Evolutionary conservation across 2,797 vertebrate species (phyloP).

Genomic region (Acrocephalus scirpaceus): DNA sequence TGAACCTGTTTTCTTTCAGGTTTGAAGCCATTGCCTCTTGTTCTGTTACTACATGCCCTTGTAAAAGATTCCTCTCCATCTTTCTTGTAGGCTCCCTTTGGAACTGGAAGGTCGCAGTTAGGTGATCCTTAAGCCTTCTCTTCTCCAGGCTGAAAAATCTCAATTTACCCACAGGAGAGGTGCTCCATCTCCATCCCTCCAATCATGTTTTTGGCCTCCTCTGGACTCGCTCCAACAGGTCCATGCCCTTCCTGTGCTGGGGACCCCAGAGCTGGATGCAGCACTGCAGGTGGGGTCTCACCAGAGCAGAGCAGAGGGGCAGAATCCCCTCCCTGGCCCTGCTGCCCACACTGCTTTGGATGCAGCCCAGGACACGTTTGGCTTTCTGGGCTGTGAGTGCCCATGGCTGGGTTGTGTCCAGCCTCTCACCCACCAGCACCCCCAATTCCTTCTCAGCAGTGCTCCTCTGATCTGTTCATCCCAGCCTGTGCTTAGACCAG

Average conservation of each 20-base stretch:
- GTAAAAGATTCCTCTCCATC: background rate
- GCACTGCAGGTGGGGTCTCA: background rate
- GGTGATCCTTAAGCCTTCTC: background rate
- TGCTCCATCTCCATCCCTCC: background rate
- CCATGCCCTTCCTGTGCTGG: background rate
- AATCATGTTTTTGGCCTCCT: background rate
- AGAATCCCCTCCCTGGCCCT: background rate
- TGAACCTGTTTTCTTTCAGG: background rate
- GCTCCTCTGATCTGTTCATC: background rate
- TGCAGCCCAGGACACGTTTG: background rate
- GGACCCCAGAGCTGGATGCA: background rate
- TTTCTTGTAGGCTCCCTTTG: background rate
- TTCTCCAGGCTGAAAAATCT: background rate
- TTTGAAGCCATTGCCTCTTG: background rate
- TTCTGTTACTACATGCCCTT: background rate
- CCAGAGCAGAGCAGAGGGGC: background rate
- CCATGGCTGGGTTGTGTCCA: background rate
- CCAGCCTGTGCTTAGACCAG: accelerated
- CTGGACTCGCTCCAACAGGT: accelerated
- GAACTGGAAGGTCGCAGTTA: background rate
- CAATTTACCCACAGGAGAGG: background rate
- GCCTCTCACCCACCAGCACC: accelerated
- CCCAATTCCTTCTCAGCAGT: accelerated
- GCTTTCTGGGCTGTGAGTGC: background rate
- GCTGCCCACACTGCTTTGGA: background rate